phyloP scores from a whole-genome alignment of 2,888 invertebrate genomes.

The Ophion ellenae region DNA sequence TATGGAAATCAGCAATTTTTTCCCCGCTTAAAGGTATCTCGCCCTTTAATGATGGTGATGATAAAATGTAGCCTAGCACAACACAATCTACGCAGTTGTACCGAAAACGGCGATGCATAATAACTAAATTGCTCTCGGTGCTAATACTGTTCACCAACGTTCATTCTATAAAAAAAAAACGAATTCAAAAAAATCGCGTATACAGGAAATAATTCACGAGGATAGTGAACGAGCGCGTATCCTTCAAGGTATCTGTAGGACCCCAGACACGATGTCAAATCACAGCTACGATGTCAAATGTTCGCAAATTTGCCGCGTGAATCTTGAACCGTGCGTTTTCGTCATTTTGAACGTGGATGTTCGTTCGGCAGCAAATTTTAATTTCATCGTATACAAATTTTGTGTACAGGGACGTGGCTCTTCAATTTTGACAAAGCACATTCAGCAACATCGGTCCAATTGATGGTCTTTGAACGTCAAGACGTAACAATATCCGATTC shows the following conservation, averaged over 20 bases:
- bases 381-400: not conserved
- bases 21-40: too few relatives aligned
- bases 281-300: too few relatives aligned
- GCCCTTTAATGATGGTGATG: not conserved
- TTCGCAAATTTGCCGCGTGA: not conserved
- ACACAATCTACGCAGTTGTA: constrained; percentile 44
- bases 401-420: not conserved
- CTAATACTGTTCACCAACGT: constrained; percentile 65
- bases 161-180: constrained; percentile 55
- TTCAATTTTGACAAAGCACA: not conserved
- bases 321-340: constrained; percentile 6
- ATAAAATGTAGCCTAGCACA: constrained; percentile 29
- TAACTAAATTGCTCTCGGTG: constrained; percentile 64
- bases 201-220: constrained; percentile 38
- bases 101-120: constrained; percentile 34
- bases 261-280: not conserved
- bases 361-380: not conserved
- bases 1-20: too few relatives aligned
- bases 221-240: constrained; percentile 1
- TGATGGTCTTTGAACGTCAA: not conserved
- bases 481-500: not conserved
- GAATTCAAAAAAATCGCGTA: constrained; percentile 13
- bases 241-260: constrained; percentile 11
- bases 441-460: not conserved
- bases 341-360: not conserved